Base-by-base conservation (phyloP, 2,888 invertebrate genomes). In the Andrena marginata region DNA sequence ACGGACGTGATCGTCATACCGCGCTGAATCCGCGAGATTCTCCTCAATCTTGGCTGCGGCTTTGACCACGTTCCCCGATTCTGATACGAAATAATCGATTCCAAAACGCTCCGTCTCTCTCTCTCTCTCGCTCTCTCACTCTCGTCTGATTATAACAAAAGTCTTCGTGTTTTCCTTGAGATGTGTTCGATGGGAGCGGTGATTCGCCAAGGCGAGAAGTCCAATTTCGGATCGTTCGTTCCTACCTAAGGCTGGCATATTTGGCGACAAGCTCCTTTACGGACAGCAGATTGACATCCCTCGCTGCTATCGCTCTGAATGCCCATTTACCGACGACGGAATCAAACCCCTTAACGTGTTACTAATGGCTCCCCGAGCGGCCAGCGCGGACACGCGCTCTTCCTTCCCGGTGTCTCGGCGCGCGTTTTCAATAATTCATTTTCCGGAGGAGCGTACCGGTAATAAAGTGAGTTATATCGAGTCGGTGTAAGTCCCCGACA, bases 1-100 rank as follows among this genome's bases (percentile, higher is more conserved):
- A 90, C 86, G 77, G 82, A 84, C 90, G 87, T 90, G 88, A 89
- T 76, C 82, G 84, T 87, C 90, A 90, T 90, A 89, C 90, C 86
- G 81, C 69, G 83, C 85, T 74, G 73, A 85, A 87, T 89, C 84
- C 87, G 82, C 84, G 85, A 84, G 85, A 89, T 89, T 88, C 88
- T 82, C 87, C 84, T 83, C 89, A 85, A 89, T 87, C 88, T 88
- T 84, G 89, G 85, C 82, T 82, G 80, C 82, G 88, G 82, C 73
- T 80, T 71, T 65, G 67, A 72, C 88, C 86, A 64, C 80, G 82
- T 78, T 70, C 76, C 65, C 77, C 62, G 72, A 79, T 84, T 74
- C 74, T 68, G 20, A 26, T 33, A 54, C 13, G 13, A 8, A 42
- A 62, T 49, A 63, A 77, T 83, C 77, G 70, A 83, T 82, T 74